These are phyloP conservation scores for Nipponacmea schrenckii DNA, from an alignment of 2,888 invertebrate species.

Conservation along the genomic window DNA sequence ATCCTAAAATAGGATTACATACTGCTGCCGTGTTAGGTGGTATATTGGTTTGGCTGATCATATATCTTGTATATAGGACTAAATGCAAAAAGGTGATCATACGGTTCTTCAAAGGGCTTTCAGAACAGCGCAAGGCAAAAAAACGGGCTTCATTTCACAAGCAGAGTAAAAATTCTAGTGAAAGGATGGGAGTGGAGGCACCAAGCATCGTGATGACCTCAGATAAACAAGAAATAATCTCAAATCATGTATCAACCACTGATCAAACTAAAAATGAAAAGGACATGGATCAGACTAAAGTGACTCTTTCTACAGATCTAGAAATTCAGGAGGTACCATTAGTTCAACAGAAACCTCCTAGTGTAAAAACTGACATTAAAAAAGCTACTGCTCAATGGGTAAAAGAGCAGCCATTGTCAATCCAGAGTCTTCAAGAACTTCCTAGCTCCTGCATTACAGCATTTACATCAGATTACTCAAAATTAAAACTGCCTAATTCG, in stretches of 20 bases:
- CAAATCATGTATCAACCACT: background rate
- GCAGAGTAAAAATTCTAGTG: background rate
- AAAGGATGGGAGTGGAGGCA: background rate
- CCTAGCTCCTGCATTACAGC: background rate
- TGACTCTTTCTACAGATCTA: background rate
- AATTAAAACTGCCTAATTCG: conserved; percentile 5
- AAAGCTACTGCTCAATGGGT: conserved; percentile 41
- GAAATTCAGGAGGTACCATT: background rate
- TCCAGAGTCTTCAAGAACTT: conserved; percentile 31
- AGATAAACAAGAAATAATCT: background rate
- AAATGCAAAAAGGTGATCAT: conserved; percentile 39
- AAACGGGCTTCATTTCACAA: background rate
- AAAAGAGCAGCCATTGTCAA: conserved; percentile 38
- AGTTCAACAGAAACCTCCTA: conserved; percentile 13
- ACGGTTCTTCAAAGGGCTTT: conserved; percentile 5
- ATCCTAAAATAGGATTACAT: conserved; percentile 50
- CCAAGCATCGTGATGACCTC: background rate
- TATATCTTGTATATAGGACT: conserved; percentile 47
- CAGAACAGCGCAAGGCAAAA: background rate
- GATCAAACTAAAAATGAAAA: background rate
- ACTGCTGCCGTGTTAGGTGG: conserved; percentile 51
- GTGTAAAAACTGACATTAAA: conserved; percentile 11
- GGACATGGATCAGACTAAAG: background rate
- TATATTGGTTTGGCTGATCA: conserved; percentile 43
- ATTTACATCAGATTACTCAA: background rate